These are phyloP conservation scores for Tamias sibiricus DNA, from an alignment of 2,113 vertebrate genomes.

Conservation along the genomic window DNA sequence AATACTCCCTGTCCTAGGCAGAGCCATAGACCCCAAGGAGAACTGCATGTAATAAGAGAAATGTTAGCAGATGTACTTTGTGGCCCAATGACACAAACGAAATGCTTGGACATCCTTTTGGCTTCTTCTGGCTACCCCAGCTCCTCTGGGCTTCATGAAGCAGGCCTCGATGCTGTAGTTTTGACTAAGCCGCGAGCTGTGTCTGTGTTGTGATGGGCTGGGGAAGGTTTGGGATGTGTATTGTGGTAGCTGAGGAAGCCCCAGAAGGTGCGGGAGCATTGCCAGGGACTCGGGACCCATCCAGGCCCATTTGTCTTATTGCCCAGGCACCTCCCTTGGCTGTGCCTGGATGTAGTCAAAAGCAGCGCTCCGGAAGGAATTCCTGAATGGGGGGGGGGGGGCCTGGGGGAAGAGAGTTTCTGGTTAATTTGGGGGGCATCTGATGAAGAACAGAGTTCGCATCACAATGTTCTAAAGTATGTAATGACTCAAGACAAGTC, in stretches of 20 bases:
- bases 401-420: neutral
- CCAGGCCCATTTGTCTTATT: neutral
- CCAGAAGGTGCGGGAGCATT: neutral
- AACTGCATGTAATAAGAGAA: neutral
- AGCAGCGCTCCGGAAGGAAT: neutral
- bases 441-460: neutral
- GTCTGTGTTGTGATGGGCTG: neutral
- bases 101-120: neutral
- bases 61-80: neutral
- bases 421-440: neutral
- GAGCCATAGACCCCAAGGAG: rapidly evolving
- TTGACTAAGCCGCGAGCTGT: neutral
- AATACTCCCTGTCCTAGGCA: neutral
- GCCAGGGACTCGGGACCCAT: neutral
- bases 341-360: neutral
- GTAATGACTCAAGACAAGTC: neutral
- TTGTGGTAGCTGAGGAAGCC: constrained; percentile 27
- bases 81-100: neutral
- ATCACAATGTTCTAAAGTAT: neutral
- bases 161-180: neutral
- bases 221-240: neutral
- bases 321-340: neutral
- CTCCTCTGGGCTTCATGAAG: neutral
- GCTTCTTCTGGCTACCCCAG: neutral
- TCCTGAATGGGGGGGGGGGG: neutral